Evolutionary conservation across 2,888 invertebrate species (phyloP).

Genomic region (Aphidoletes aphidimyza): DNA sequence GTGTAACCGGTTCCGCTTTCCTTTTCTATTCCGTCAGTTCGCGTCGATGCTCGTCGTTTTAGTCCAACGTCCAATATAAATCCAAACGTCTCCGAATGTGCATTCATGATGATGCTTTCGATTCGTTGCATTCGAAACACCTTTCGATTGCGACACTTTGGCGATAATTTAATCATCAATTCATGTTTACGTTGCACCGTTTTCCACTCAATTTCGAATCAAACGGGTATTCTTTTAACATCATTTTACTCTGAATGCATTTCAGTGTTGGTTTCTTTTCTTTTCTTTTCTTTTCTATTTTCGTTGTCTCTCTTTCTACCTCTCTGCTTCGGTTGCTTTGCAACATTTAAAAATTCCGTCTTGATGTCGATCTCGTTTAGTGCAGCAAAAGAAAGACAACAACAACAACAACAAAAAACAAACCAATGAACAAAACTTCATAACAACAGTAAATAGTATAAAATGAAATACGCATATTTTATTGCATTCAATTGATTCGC

Average conservation of each 20-base stretch:
- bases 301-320: too few relatives aligned
- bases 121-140: neutral
- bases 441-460: neutral
- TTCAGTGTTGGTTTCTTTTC: neutral
- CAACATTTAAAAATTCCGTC: slow-evolving; percentile 5
- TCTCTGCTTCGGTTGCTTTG: too few relatives aligned
- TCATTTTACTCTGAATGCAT: neutral
- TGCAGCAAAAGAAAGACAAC: neutral
- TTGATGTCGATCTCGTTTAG: neutral
- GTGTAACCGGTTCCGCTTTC: slow-evolving; percentile 36
- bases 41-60: too few relatives aligned
- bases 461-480: slow-evolving; percentile 31
- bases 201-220: slow-evolving; percentile 7
- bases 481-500: slow-evolving; percentile 46
- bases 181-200: slow-evolving; percentile 8
- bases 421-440: too few relatives aligned
- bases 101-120: too few relatives aligned
- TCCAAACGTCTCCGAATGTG: too few relatives aligned
- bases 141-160: slow-evolving; percentile 29
- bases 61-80: too few relatives aligned
- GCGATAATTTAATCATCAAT: slow-evolving; percentile 45
- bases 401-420: neutral
- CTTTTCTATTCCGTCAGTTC: too few relatives aligned
- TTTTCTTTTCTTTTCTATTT: too few relatives aligned
- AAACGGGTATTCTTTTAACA: neutral